Evolutionary conservation across 1,140 invertebrate species (phyloP).

Genomic region (Leptinotarsa lineolata): DNA sequence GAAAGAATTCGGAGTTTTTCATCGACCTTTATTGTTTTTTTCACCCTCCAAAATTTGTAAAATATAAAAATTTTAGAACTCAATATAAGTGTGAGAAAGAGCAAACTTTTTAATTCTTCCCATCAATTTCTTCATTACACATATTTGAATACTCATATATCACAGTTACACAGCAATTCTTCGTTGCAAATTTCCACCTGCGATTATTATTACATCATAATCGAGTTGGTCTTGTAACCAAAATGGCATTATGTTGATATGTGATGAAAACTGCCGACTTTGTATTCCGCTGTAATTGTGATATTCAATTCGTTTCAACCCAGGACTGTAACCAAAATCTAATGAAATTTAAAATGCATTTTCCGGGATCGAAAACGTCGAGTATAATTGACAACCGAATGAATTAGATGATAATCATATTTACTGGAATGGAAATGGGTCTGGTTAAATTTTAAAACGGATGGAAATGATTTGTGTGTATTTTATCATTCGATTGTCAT

Average conservation of each 20-base stretch:
- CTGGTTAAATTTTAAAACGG: slow-evolving; percentile 5
- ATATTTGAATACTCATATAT: no score
- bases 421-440: slow-evolving; percentile 10
- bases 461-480: slow-evolving; percentile 8
- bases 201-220: no score
- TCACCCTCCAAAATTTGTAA: no score
- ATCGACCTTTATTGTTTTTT: no score
- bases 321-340: not conserved
- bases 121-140: no score
- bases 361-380: not conserved
- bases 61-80: no score
- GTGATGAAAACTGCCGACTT: not conserved
- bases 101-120: no score
- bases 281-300: slow-evolving; percentile 1
- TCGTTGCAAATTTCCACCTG: no score
- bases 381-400: slow-evolving; percentile 2
- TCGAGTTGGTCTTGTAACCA: no score
- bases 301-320: slow-evolving; percentile 1
- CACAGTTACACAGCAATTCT: no score
- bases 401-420: slow-evolving; percentile 20
- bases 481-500: slow-evolving; percentile 10
- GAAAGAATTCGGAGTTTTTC: no score
- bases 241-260: not conserved
- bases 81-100: no score
- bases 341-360: slow-evolving; percentile 19